Percentiles rank a stretch among this genome's conserved stretches.
Evolutionary conservation across 2,113 vertebrate species (phyloP).

Genomic region (Lepus americanus): DNA sequence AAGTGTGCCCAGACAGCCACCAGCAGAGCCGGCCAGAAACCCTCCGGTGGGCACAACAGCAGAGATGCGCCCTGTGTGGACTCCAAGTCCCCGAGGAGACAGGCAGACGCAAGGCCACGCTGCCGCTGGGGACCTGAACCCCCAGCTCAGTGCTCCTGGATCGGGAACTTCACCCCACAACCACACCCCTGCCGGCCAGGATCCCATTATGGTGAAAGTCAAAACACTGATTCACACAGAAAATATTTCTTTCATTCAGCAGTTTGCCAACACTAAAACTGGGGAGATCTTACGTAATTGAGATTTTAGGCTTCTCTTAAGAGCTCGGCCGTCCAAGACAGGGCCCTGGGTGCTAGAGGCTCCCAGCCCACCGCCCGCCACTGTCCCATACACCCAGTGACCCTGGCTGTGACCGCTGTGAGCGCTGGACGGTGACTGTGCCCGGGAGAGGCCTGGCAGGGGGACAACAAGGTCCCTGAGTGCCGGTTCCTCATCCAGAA

Average conservation of each 20-base stretch:
- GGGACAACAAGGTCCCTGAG: neutral
- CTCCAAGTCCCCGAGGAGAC: neutral
- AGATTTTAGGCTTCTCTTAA: neutral
- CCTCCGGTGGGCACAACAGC: neutral
- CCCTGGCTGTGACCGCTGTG: rapidly evolving
- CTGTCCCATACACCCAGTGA: rapidly evolving
- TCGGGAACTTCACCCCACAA: neutral
- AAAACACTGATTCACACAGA: neutral
- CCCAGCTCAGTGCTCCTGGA: too few relatives aligned
- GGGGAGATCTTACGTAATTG: neutral
- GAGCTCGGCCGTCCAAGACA: rapidly evolving
- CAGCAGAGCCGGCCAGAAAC: neutral
- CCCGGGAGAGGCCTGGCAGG: neutral
- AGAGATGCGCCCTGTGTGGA: neutral
- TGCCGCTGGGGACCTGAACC: rapidly evolving
- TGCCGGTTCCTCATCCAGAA: rapidly evolving
- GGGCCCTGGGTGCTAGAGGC: neutral
- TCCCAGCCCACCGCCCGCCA: neutral
- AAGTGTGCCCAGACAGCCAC: rapidly evolving
- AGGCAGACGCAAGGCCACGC: neutral
- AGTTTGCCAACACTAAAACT: neutral
- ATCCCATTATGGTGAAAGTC: rapidly evolving
- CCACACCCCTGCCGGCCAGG: rapidly evolving
- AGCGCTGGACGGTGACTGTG: neutral
- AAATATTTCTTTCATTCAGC: neutral